phyloP scores from a whole-genome alignment of 2,888 invertebrate species.

The Sesia bembeciformis region DNA sequence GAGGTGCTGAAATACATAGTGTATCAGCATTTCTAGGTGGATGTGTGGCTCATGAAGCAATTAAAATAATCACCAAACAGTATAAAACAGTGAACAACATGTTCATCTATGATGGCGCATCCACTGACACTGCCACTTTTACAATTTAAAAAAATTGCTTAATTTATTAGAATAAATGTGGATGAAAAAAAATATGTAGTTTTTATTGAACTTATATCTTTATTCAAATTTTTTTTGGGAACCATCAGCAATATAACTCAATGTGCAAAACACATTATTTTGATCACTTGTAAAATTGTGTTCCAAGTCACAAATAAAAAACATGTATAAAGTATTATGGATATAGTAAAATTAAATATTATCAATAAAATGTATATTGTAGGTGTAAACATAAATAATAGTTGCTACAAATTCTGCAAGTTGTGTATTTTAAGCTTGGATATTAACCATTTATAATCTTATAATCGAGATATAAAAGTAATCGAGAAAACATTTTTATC shows the following conservation, averaged over 20 bases:
- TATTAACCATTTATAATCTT: constrained; percentile 57
- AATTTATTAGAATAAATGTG: neutral
- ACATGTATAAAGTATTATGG: no score
- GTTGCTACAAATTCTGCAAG: constrained; percentile 53
- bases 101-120: constrained; percentile 95
- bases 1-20: constrained; percentile 95
- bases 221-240: neutral
- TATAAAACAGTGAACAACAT: constrained; percentile 97
- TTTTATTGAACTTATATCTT: neutral
- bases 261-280: neutral
- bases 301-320: neutral
- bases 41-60: constrained; percentile 95
- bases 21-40: constrained; percentile 94
- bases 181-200: neutral
- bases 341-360: no score
- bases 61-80: constrained; percentile 95
- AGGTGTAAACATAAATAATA: constrained; percentile 20
- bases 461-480: constrained; percentile 55
- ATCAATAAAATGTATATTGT: neutral
- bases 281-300: neutral
- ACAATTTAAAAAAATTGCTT: constrained; percentile 76
- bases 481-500: constrained; percentile 46
- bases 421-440: constrained; percentile 64
- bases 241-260: neutral
- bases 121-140: constrained; percentile 88